Percentiles rank a stretch among this genome's conserved stretches.
These are phyloP conservation scores for Euzetes globulus DNA, from an alignment of 2,888 invertebrate species.

Conservation along the genomic window DNA sequence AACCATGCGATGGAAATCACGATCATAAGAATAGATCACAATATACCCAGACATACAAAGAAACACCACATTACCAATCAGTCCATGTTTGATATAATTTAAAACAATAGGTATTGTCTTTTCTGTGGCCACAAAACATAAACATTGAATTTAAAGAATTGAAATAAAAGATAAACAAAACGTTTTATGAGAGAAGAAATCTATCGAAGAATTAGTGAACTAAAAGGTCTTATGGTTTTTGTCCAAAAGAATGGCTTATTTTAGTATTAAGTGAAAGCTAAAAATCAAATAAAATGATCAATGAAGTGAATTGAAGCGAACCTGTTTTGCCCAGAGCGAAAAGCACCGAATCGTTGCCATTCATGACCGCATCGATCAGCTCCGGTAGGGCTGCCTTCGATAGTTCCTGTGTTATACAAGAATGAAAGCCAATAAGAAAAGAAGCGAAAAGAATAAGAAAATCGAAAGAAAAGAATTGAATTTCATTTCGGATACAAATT, in stretches of 20 bases:
- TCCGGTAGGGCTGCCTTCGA: constrained; percentile 18
- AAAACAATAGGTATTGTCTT: constrained; percentile 25
- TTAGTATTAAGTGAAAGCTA: not conserved
- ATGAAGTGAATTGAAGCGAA: constrained; percentile 25
- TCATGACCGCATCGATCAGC: constrained; percentile 22
- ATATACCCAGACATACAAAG: not conserved
- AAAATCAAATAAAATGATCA: constrained; percentile 25
- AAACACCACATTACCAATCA: no score
- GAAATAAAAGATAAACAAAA: not conserved
- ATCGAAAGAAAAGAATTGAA: not conserved
- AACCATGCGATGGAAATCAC: constrained; percentile 11
- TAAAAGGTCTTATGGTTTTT: not conserved
- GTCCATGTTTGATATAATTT: no score
- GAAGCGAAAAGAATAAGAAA: not conserved
- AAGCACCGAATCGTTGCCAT: constrained; percentile 21
- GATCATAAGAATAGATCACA: not conserved
- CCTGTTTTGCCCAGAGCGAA: constrained; percentile 23
- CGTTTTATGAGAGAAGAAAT: not conserved
- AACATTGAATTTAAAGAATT: not conserved
- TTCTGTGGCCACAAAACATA: constrained; percentile 10
- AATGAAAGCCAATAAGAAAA: no score
- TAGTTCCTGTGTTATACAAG: not conserved
- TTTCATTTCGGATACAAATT: constrained; percentile 4
- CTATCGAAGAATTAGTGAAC: not conserved
- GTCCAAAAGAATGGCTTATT: not conserved